phyloP scores from a whole-genome alignment of 35 echinoderm and acorn worm species.

The Ophioderma brevispina region DNA sequence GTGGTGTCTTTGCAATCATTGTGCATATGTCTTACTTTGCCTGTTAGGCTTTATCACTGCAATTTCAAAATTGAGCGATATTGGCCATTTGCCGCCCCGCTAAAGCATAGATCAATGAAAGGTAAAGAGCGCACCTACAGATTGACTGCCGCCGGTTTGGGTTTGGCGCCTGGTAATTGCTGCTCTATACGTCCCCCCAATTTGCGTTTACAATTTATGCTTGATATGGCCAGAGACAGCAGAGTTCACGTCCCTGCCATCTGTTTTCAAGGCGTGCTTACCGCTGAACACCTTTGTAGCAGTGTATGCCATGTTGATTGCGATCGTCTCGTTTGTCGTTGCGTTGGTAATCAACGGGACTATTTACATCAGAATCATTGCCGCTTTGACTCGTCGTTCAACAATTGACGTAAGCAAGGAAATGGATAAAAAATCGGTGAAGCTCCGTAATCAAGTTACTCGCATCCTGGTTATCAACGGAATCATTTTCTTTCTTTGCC shows the following conservation, averaged over 20 bases:
- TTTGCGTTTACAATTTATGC: background rate
- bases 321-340: background rate
- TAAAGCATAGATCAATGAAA: background rate
- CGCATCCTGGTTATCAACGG: background rate
- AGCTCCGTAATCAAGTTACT: background rate
- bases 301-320: background rate
- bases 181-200: background rate
- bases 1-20: background rate
- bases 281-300: background rate
- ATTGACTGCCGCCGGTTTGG: background rate
- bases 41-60: background rate
- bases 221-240: background rate
- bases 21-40: background rate
- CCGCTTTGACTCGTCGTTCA: background rate
- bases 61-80: background rate
- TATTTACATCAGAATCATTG: background rate
- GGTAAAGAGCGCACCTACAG: background rate
- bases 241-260: background rate
- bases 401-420: background rate
- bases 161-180: background rate
- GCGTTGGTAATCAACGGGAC: background rate
- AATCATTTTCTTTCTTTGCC: background rate
- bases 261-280: background rate
- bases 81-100: background rate
- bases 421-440: background rate